Evolutionary conservation across 2,888 invertebrate genomes (phyloP), one percentile per base, ranked within the genome.

Genomic region (Arenicola marina): DNA sequence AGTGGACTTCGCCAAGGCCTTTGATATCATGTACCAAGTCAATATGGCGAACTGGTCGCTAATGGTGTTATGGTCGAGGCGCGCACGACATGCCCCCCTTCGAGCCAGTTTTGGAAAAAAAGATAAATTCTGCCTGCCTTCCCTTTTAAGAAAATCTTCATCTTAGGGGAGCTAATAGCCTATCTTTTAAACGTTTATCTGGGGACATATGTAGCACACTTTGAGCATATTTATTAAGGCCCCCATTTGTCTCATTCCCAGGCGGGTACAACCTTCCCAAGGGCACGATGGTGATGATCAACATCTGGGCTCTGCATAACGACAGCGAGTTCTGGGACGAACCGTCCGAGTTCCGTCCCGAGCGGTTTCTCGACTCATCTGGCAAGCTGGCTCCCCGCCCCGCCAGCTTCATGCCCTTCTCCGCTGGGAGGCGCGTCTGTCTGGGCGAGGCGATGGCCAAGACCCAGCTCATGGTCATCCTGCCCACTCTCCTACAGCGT

Each of bases 221-320:
- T n/a, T n/a, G n/a, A n/a, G n/a, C n/a, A n/a, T n/a, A n/a, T n/a
- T n/a, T n/a, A n/a, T n/a, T n/a, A n/a, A n/a, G n/a, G n/a, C n/a
- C n/a, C n/a, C n/a, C n/a, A n/a, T 45, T 38, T 38, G 11, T 24
- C 7, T 48, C 26, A 7, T 7, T 48, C 26, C 48, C 57, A 57
- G 57, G 29, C 21, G 46, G 46, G n/a, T 57, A 46, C 24, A 31
- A 57, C 29, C 26, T 59, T n/a, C 59, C 59, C 24, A 59, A 59
- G 33, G 59, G 28, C 31, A 59, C 59, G 15, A 53, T 51, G 51
- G 59, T 51, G 15, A 1, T 54, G 26, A 31, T 51, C 29, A 59
- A 59, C 59, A 34, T 59, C 33, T 59, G 59, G 59, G 59, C 59
- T 2, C 24, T 59, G 32, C 59, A 59, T 29, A 18, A 44, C 24